Conservation (phyloP, 2,797 vertebrate species). For the Tragopan temminckii region DNA sequence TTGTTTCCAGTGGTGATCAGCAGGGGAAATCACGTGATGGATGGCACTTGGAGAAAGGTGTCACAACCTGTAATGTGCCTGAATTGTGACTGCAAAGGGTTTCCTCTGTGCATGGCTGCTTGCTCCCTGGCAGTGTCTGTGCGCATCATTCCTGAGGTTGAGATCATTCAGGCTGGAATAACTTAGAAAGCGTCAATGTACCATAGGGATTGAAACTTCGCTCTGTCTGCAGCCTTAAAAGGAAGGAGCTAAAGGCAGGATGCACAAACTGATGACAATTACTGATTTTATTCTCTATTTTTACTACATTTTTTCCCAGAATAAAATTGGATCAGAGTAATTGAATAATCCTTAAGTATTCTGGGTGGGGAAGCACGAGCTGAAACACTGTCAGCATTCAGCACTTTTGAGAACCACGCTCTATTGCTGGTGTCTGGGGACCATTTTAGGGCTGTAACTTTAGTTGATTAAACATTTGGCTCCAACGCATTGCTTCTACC, state of each 20-base stretch:
- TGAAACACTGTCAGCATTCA: background rate
- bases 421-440: background rate
- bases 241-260: constrained; percentile 51
- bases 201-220: constrained; percentile 25
- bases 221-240: constrained; percentile 45
- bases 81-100: background rate
- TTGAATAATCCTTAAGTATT: constrained; percentile 34
- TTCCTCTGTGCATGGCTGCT: constrained; percentile 1
- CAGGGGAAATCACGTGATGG: background rate
- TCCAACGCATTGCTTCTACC: background rate
- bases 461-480: background rate
- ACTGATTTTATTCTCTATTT: constrained; percentile 54
- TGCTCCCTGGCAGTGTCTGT: constrained; percentile 7
- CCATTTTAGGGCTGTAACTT: background rate
- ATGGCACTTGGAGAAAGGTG: background rate
- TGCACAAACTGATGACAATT: constrained; percentile 52
- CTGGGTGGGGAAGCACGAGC: background rate
- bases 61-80: background rate
- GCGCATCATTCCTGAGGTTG: constrained; percentile 23
- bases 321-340: constrained; percentile 26
- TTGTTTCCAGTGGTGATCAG: background rate
- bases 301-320: background rate
- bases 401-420: background rate
- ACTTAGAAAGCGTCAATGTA: background rate
- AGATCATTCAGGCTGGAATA: constrained; percentile 41